Base-by-base conservation (phyloP, 1,140 invertebrate species). In the Bombus ignitus region DNA sequence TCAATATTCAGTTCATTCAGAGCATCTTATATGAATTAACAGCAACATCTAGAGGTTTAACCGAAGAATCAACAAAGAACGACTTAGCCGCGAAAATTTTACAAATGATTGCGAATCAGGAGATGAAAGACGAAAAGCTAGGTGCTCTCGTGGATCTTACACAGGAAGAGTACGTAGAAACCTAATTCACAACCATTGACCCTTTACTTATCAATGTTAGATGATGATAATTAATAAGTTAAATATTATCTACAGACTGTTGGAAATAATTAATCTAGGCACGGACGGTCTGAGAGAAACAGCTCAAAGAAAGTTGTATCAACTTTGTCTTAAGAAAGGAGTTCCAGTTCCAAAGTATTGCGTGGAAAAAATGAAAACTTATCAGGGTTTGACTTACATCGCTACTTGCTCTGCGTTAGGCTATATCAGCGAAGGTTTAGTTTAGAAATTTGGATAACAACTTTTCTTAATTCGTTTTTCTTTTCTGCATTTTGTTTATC, bases 291-390 rank as follows among this genome's bases (percentile, higher is more conserved):
- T 77, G 1, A 74, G 44, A n/a, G 88, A 91, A 39, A 89, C 85
- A 10, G 75, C 86, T 0, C 86, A 86, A 53, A 81, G 76, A 47
- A 91, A 87, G 28, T 53, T 92, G 3, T 92, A 92, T 73, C 91
- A 87, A n/a, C 35, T 89, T 39, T 92, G 92, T 42, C 81, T 92
- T 12, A 80, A 91, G 32, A 77, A 71, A 44, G 73, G 59, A 6
- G 44, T 70, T n/a, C 15, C 78, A 9, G 62, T 78, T 28, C 92
- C 92, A 2, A 74, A 62, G 1, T 92, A 92, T n/a, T 10, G n/a
- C 15, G 70, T 83, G 15, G 35, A 80, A 4, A 83, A 79, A 37
- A 9, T 9, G 1, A 68, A 35, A 47, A 85, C 66, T 13, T 47
- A 35, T 72, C 25, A 78, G 39, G 90, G 90, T 4, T n/a, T 85